Conservation (phyloP, 2,797 vertebrate species). For the Pangasius macronema region DNA sequence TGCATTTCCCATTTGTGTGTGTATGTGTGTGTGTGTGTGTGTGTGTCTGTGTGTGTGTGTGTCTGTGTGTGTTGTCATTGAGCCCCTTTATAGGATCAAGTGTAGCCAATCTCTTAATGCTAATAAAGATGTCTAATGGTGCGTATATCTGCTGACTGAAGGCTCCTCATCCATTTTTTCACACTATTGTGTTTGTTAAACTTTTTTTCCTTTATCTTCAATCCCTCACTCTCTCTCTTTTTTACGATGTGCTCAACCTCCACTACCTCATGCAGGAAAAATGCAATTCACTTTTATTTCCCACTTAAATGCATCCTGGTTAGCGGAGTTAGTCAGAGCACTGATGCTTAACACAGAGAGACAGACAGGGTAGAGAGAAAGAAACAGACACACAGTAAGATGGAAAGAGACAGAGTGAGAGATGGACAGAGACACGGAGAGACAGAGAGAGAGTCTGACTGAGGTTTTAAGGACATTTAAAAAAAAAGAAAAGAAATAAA, state of each 20-base stretch:
- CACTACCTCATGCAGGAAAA: conserved; percentile 76
- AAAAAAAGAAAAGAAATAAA: too few relatives aligned
- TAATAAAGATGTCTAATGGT: conserved; percentile 29
- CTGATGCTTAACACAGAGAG: conserved; percentile 36
- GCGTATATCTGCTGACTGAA: conserved; percentile 13
- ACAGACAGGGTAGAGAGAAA: background rate
- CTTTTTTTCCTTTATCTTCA: background rate
- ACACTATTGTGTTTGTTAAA: conserved; percentile 15
- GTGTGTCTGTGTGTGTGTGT: conserved; percentile 68
- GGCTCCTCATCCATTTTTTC: background rate
- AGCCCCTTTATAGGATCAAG: background rate
- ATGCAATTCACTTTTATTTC: conserved; percentile 68
- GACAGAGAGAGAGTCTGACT: background rate
- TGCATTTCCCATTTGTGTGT: conserved; percentile 72
- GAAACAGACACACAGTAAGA: background rate
- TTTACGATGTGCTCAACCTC: conserved; percentile 67
- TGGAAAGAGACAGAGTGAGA: background rate
- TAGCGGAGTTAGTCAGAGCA: conserved; percentile 59
- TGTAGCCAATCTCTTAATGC: conserved; percentile 27
- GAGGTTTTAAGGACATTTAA: background rate
- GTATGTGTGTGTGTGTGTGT: conserved; percentile 65
- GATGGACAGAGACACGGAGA: conserved; percentile 9
- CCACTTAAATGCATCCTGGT: conserved; percentile 66
- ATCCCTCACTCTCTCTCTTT: conserved; percentile 42
- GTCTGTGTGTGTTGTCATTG: conserved; percentile 62